A percentile compares a stretch with the other conserved stretches of the same genome.
These are phyloP conservation scores for Lycaon pictus DNA, from an alignment of 2,113 vertebrate genomes.

Conservation along the genomic window DNA sequence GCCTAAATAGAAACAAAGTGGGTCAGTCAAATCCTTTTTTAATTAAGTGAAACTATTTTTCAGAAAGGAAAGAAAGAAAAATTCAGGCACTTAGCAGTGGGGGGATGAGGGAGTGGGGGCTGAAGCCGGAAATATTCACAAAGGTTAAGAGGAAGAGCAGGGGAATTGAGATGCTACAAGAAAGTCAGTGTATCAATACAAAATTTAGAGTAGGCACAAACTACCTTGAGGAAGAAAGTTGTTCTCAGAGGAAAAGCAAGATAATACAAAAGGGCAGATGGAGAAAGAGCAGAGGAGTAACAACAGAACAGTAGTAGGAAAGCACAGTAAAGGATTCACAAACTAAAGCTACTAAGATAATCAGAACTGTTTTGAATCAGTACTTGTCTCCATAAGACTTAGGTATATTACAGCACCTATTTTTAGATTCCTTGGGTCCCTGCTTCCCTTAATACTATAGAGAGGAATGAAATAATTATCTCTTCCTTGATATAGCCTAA, in stretches of 20 bases:
- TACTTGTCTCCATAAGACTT: not conserved
- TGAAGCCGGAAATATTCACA: not conserved
- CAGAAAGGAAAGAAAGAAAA: not conserved
- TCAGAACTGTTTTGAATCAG: not conserved
- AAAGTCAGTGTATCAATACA: not conserved
- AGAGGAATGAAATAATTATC: not conserved
- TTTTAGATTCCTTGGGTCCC: not conserved
- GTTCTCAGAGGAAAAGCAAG: not conserved
- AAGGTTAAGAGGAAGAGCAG: not conserved
- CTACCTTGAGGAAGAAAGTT: not conserved
- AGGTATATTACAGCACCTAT: not conserved
- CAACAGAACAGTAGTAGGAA: not conserved
- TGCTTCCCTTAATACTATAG: not conserved
- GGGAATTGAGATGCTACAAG: not conserved
- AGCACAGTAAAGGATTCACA: not conserved
- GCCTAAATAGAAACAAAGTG: not conserved
- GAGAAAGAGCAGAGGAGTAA: not conserved
- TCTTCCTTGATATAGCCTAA: not conserved
- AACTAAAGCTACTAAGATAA: not conserved
- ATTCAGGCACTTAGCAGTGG: not conserved
- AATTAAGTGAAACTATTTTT: not conserved
- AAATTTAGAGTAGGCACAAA: not conserved
- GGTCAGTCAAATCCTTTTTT: not conserved
- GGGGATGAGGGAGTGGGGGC: accelerated
- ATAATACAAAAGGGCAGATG: not conserved